These are phyloP conservation scores for Smithornis capensis DNA, from an alignment of 2,113 vertebrate species.

Conservation along the genomic window DNA sequence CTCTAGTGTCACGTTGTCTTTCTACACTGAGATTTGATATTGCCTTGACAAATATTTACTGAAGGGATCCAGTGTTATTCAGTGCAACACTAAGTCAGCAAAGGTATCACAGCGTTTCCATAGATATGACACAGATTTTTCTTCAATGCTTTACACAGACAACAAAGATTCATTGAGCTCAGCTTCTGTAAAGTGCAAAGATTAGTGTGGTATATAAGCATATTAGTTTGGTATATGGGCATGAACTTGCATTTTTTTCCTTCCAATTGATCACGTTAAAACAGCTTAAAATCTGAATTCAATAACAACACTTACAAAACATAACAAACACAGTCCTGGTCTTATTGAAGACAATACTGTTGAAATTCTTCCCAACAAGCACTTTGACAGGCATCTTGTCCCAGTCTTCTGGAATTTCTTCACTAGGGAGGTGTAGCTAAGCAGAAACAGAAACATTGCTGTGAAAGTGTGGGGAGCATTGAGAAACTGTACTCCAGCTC, in stretches of 20 bases:
- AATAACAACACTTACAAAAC: slow-evolving; percentile 82
- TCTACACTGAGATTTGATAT: neutral
- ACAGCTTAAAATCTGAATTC: neutral
- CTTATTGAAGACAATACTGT: slow-evolving; percentile 83
- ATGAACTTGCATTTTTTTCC: neutral
- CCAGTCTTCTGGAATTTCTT: slow-evolving; percentile 87
- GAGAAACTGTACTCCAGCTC: neutral
- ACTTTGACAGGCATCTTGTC: slow-evolving; percentile 85
- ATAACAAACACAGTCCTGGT: slow-evolving; percentile 85
- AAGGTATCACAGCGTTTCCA: neutral
- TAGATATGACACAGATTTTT: neutral
- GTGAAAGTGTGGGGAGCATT: neutral
- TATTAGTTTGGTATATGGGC: neutral
- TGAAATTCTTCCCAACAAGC: slow-evolving; percentile 88
- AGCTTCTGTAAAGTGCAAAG: neutral
- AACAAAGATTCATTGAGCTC: neutral
- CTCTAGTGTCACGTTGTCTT: neutral
- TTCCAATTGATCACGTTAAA: neutral
- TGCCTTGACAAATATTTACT: neutral
- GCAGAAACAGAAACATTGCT: slow-evolving; percentile 26
- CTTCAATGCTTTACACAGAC: neutral
- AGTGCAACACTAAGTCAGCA: neutral
- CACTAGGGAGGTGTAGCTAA: slow-evolving; percentile 85
- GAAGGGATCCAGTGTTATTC: neutral
- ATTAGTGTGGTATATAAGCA: neutral